Conservation (phyloP, 2,113 vertebrate genomes). For the Thalassoma bifasciatum region DNA sequence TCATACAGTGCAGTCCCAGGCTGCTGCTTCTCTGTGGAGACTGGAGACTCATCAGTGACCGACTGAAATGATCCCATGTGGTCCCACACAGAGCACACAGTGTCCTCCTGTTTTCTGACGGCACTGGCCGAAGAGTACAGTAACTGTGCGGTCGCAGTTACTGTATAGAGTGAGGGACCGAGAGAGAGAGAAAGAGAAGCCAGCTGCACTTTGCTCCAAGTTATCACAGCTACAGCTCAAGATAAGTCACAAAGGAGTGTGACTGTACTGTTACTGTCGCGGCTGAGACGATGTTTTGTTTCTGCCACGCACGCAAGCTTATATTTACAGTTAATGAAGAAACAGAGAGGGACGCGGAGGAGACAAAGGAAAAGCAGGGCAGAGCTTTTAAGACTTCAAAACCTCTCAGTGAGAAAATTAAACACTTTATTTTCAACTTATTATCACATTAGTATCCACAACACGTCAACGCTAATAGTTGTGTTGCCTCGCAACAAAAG, state of each 20-base stretch:
- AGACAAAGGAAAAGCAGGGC: slow-evolving; percentile 52
- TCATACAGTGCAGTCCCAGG: neutral
- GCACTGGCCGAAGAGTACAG: neutral
- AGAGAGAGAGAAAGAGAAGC: neutral
- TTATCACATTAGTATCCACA: neutral
- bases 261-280: neutral
- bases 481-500: neutral
- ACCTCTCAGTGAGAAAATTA: neutral
- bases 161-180: too few relatives aligned
- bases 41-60: slow-evolving; percentile 7
- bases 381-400: slow-evolving; percentile 29
- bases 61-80: slow-evolving; percentile 49
- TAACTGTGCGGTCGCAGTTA: neutral
- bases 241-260: neutral
- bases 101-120: slow-evolving; percentile 43
- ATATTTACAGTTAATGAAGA: slow-evolving; percentile 6
- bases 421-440: neutral
- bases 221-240: neutral
- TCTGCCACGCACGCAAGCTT: neutral
- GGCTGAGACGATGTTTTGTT: neutral
- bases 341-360: slow-evolving; percentile 14
- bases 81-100: slow-evolving; percentile 35
- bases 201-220: slow-evolving; percentile 41
- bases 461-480: neutral
- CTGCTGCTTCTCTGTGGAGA: neutral